Conservation (phyloP, 2,888 invertebrate species). For the Seira musarum region DNA sequence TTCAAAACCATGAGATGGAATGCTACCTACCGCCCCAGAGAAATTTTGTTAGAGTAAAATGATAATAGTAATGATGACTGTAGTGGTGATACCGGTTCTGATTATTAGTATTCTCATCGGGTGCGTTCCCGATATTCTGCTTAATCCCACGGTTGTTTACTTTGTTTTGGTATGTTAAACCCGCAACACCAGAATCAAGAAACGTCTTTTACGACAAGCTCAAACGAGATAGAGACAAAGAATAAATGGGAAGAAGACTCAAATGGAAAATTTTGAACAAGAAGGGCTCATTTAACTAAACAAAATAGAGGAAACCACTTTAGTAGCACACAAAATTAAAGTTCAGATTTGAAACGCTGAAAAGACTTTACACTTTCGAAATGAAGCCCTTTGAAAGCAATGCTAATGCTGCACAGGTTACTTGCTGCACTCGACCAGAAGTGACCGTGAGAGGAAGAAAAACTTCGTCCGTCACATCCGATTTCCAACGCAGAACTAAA, state of each 20-base stretch:
- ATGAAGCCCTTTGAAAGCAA: too few species aligned
- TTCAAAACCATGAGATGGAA: not conserved
- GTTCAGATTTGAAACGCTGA: too few species aligned
- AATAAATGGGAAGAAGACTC: not conserved
- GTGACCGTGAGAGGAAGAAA: not conserved
- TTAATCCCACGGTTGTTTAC: not conserved
- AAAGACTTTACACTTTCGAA: too few species aligned
- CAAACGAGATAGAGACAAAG: too few species aligned
- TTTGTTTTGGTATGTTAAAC: not conserved
- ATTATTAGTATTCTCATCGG: not conserved
- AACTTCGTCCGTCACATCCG: not conserved
- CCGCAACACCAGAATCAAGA: not conserved
- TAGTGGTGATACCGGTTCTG: not conserved
- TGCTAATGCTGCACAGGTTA: too few species aligned
- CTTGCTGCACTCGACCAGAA: not conserved
- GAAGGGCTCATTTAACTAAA: too few species aligned
- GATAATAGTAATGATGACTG: not conserved
- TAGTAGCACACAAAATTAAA: too few species aligned
- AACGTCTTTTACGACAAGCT: not conserved
- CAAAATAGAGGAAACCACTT: too few species aligned
- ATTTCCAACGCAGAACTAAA: not conserved
- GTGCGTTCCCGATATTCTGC: not conserved
- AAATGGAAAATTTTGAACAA: not conserved
- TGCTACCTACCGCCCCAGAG: not conserved
- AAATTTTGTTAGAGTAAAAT: too few species aligned